Percentiles rank a stretch among this genome's conserved stretches.
Evolutionary conservation across 2,113 vertebrate genomes (phyloP).

Genomic region (Dermatemys mawii): DNA sequence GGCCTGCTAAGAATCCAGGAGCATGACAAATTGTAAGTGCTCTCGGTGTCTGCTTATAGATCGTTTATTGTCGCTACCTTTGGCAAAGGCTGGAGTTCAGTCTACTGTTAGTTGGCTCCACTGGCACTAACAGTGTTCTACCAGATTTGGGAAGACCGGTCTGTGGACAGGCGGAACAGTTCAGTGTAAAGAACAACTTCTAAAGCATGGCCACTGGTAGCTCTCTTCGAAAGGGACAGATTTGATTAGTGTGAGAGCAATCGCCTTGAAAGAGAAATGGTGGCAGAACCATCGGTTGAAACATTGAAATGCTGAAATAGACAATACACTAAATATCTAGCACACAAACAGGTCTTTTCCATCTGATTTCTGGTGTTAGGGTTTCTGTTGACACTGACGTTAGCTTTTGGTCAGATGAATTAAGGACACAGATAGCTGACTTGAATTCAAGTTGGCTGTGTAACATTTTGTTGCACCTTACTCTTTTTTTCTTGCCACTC

Average conservation of each 20-base stretch:
- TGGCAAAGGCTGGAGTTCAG: background rate
- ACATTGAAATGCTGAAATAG: background rate
- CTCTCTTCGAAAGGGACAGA: conserved; percentile 19
- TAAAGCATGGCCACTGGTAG: conserved; percentile 4
- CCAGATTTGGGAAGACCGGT: background rate
- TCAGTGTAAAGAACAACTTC: conserved; percentile 11
- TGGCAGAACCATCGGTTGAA: conserved; percentile 10
- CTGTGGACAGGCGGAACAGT: conserved; percentile 9
- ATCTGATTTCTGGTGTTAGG: background rate
- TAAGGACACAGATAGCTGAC: conserved; percentile 21
- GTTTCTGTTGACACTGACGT: background rate
- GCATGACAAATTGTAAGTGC: rapidly evolving
- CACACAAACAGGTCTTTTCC: background rate
- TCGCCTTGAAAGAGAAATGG: conserved; percentile 55
- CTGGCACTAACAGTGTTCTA: background rate
- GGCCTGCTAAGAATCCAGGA: background rate
- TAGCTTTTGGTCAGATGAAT: conserved; percentile 17
- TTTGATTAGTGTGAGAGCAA: conserved; percentile 41
- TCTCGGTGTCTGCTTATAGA: background rate
- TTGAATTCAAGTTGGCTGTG: background rate
- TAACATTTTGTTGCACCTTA: rapidly evolving
- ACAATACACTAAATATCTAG: background rate
- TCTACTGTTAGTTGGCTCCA: background rate
- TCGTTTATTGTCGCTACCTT: background rate
- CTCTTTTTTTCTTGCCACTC: background rate